A percentile compares a stretch with the other conserved stretches of the same genome.
Conservation (phyloP, 2,888 invertebrate species). For the Empis stercorea region DNA sequence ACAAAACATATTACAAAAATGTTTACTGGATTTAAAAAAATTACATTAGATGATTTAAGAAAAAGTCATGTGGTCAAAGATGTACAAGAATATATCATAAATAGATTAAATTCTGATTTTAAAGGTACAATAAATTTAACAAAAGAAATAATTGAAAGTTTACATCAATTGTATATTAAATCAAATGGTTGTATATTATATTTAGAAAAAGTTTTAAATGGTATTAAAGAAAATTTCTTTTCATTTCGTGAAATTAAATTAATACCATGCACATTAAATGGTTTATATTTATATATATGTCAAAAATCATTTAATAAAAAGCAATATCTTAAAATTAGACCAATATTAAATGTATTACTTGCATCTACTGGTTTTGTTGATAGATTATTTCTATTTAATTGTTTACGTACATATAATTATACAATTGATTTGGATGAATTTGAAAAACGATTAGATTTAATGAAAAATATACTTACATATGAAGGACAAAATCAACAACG, state of each 20-base stretch:
- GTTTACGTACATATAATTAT: conserved; percentile 67
- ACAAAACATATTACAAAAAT: conserved; percentile 69
- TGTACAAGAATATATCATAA: conserved; percentile 88
- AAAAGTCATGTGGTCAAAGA: conserved; percentile 85
- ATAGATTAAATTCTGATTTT: conserved; percentile 79
- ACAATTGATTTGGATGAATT: conserved; percentile 70
- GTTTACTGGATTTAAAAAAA: conserved; percentile 81
- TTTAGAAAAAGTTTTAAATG: conserved; percentile 77
- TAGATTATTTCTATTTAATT: conserved; percentile 66
- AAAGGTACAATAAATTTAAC: conserved; percentile 77
- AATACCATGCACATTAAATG: conserved; percentile 91
- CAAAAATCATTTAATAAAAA: conserved; percentile 83
- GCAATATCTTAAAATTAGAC: conserved; percentile 75
- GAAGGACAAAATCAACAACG: conserved; percentile 16
- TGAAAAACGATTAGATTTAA: conserved; percentile 58
- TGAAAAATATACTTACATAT: conserved; percentile 44
- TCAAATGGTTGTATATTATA: conserved; percentile 88
- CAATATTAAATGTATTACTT: conserved; percentile 72
- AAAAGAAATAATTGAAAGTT: conserved; percentile 81
- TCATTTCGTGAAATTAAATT: conserved; percentile 81
- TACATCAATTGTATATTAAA: conserved; percentile 91
- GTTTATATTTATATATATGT: conserved; percentile 87
- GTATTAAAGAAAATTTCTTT: conserved; percentile 86
- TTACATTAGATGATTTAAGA: conserved; percentile 80
- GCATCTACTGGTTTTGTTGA: conserved; percentile 78